Percentiles rank a stretch among this genome's conserved stretches.
phyloP scores from a whole-genome alignment of 2,113 vertebrate species.

The Forbesichthys agassizii region DNA sequence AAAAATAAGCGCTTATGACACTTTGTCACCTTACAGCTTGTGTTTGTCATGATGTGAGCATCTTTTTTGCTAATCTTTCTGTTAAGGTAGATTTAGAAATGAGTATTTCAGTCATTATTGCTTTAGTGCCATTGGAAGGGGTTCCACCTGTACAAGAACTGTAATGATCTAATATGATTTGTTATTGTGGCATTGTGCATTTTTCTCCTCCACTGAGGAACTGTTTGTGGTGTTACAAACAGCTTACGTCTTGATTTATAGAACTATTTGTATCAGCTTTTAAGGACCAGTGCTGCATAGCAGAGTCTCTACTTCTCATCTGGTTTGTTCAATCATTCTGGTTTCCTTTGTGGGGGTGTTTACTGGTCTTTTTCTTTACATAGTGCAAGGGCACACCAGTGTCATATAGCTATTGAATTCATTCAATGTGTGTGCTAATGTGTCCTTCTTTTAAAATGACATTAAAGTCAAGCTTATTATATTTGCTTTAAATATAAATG shows the following conservation, averaged over 20 bases:
- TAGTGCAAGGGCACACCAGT: conserved; percentile 22
- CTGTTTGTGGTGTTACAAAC: conserved; percentile 11
- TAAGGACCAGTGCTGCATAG: conserved; percentile 39
- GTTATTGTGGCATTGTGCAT: conserved; percentile 35
- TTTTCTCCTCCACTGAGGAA: conserved; percentile 27
- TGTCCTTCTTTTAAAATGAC: conserved; percentile 38
- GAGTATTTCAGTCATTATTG: not conserved
- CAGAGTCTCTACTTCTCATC: conserved; percentile 4
- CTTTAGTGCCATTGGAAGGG: conserved; percentile 39
- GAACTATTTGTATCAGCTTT: conserved; percentile 30
- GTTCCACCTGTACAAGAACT: not conserved
- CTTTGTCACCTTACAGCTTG: conserved; percentile 33
- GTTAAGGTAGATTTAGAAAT: conserved; percentile 19
- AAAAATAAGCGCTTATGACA: conserved; percentile 39
- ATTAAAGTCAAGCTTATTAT: conserved; percentile 32
- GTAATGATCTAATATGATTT: conserved; percentile 26
- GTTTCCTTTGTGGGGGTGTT: not conserved
- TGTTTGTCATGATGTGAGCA: conserved; percentile 30
- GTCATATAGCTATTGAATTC: conserved; percentile 15
- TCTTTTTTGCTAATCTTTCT: conserved; percentile 31
- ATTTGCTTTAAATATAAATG: conserved; percentile 37
- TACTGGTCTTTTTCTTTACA: conserved; percentile 29
- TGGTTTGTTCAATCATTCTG: not conserved
- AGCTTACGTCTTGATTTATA: conserved; percentile 15
- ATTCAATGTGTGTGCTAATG: conserved; percentile 30